Evolutionary conservation across 2,888 invertebrate genomes (phyloP).

Genomic region (Agrochola lychnidis): DNA sequence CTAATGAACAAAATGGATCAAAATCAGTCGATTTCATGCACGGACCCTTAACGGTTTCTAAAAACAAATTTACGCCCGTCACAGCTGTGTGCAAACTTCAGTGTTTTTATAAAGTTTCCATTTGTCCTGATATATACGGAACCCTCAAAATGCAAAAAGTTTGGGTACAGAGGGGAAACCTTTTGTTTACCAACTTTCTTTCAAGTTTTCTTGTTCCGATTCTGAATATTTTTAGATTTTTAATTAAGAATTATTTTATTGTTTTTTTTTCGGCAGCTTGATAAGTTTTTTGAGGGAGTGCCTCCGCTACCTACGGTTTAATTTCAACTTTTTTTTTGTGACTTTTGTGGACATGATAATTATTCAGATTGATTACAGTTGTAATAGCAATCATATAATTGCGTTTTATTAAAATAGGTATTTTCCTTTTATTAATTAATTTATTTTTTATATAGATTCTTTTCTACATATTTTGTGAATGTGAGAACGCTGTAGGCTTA

Average conservation of each 20-base stretch:
- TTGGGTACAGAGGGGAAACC: neutral
- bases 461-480: too few relatives aligned
- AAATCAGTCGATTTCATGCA: too few relatives aligned
- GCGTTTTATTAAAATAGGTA: too few relatives aligned
- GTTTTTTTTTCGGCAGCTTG: neutral
- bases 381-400: too few relatives aligned
- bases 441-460: too few relatives aligned
- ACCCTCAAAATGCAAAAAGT: conserved; percentile 2
- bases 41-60: neutral
- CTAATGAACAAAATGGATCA: too few relatives aligned
- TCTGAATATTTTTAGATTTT: neutral
- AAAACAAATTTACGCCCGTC: conserved; percentile 1
- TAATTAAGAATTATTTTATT: neutral
- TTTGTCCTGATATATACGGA: neutral
- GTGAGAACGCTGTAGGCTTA: too few relatives aligned
- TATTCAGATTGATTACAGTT: too few relatives aligned
- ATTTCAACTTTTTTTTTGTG: too few relatives aligned
- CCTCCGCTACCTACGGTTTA: too few relatives aligned
- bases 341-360: too few relatives aligned
- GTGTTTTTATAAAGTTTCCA: conserved; percentile 6
- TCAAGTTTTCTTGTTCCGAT: neutral
- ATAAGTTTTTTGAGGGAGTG: neutral
- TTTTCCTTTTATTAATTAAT: too few relatives aligned
- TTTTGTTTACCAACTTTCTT: conserved; percentile 18
- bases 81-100: conserved; percentile 27